Evolutionary conservation across 2,797 vertebrate genomes (phyloP).

Genomic region (Gephyroberyx darwinii): DNA sequence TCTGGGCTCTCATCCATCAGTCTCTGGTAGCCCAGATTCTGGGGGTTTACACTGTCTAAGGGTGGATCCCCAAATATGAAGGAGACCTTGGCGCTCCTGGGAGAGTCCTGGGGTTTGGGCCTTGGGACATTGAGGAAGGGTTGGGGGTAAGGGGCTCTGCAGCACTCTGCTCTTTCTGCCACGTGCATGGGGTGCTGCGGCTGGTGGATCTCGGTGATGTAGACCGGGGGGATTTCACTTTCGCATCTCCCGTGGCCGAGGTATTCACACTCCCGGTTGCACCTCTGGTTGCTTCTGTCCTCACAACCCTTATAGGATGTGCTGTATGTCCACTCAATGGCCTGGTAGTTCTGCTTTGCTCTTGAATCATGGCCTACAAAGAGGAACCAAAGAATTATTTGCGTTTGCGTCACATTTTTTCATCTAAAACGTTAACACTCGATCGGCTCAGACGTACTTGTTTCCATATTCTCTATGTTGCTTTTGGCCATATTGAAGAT

Average conservation of each 20-base stretch:
- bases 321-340: slow-evolving; percentile 92
- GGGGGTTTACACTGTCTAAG: slow-evolving; percentile 89
- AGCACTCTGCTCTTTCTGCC: slow-evolving; percentile 83
- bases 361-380: slow-evolving; percentile 85
- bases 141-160: slow-evolving; percentile 83
- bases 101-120: slow-evolving; percentile 89
- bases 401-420: slow-evolving; percentile 22
- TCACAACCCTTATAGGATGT: slow-evolving; percentile 87
- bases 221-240: slow-evolving; percentile 86
- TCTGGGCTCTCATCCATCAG: slow-evolving; percentile 94
- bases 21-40: slow-evolving; percentile 94
- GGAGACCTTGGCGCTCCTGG: slow-evolving; percentile 94
- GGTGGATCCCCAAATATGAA: slow-evolving; percentile 97
- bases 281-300: slow-evolving; percentile 86
- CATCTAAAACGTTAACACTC: not conserved
- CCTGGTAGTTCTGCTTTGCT: slow-evolving; percentile 88
- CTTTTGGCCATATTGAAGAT: slow-evolving; percentile 98
- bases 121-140: slow-evolving; percentile 86
- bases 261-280: slow-evolving; percentile 84
- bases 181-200: slow-evolving; percentile 83
- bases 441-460: slow-evolving; percentile 70
- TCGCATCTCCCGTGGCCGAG: slow-evolving; percentile 83
- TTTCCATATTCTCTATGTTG: slow-evolving; percentile 79
- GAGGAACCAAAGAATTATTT: slow-evolving; percentile 40
- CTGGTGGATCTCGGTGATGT: slow-evolving; percentile 88